These are phyloP conservation scores for Xestia xanthographa DNA, from an alignment of 2,888 invertebrate genomes.

Conservation along the genomic window DNA sequence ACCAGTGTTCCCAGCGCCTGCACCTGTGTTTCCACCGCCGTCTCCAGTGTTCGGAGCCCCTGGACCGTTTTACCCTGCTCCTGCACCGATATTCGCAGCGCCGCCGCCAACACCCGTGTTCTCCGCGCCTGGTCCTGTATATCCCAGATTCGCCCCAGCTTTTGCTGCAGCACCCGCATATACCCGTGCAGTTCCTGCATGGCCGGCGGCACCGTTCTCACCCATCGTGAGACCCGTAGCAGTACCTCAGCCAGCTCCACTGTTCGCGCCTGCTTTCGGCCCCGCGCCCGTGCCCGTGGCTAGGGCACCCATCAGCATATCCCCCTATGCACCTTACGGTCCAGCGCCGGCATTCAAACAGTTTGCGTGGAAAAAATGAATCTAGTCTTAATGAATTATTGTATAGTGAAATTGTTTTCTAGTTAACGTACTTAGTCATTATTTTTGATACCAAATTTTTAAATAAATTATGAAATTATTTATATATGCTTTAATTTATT, in stretches of 20 bases:
- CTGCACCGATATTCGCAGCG: constrained; percentile 63
- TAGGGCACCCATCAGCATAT: constrained; percentile 72
- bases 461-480: constrained; percentile 71
- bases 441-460: constrained; percentile 74
- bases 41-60: constrained; percentile 68
- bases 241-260: constrained; percentile 69
- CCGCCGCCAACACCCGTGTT: constrained; percentile 64
- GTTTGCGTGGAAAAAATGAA: constrained; percentile 86
- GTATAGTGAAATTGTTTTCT: constrained; percentile 67
- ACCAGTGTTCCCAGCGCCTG: constrained; percentile 69
- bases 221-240: constrained; percentile 73
- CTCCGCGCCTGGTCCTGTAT: constrained; percentile 56
- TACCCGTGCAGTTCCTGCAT: constrained; percentile 62
- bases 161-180: constrained; percentile 67
- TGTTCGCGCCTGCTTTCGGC: constrained; percentile 71
- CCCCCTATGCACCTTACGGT: constrained; percentile 75
- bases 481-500: constrained; percentile 36
- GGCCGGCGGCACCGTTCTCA: constrained; percentile 75
- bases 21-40: constrained; percentile 52
- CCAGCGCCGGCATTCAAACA: constrained; percentile 78
- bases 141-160: constrained; percentile 63
- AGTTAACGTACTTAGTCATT: constrained; percentile 62
- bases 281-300: constrained; percentile 77
- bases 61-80: constrained; percentile 61
- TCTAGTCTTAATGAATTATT: constrained; percentile 71